Evolutionary conservation across 1,140 invertebrate species (phyloP), one percentile per base, ranked within the genome.

Genomic region (Bilobella aurantiaca): DNA sequence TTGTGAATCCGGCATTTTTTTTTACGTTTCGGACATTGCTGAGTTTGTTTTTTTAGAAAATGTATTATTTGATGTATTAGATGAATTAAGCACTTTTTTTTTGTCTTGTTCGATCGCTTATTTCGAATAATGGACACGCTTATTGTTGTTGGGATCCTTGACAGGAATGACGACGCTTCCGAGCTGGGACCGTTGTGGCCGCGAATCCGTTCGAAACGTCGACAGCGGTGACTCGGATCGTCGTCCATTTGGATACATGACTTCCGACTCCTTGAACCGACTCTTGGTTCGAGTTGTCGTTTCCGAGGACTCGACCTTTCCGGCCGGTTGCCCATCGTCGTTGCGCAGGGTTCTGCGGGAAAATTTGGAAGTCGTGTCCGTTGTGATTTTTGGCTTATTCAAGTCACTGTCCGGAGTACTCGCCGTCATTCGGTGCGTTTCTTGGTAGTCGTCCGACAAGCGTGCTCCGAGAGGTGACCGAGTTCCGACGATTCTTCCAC

Each of bases 361-460:
- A 63, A 84, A 81, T 60, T 80, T 85, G 70, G 85, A 83, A 2
- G 85, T 83, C 0, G 84, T 86, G 72, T 86, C 84, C 8, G 85
- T 74, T 14, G 59, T 86, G 2, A 86, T 79, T 58, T 80, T 82
- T 0, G 84, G 84, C 68, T 82, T 75, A 21, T 79, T 75, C 73
- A 86, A 83, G 63, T 84, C 83, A 18, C 69, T 30, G 27, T 73
- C 71, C 18, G 71, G 71, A 3, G 82, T 83, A 61, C 81, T 79
- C 12, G 84, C 84, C 1, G 82, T 83, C 68, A 85, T 85, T 64
- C 84, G 79, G 67, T 85, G 84, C 0, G 84, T 86, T 75, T 86
- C 85, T 1, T 84, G 83, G 73, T 83, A 87, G 74, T 87, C 85
- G 62, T 86, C 85, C 72, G 73, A 81, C n/a, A n/a, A n/a, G n/a